Evolutionary conservation across 2,888 invertebrate genomes (phyloP), one percentile per base, ranked within the genome.

Genomic region (Magallana nippona): DNA sequence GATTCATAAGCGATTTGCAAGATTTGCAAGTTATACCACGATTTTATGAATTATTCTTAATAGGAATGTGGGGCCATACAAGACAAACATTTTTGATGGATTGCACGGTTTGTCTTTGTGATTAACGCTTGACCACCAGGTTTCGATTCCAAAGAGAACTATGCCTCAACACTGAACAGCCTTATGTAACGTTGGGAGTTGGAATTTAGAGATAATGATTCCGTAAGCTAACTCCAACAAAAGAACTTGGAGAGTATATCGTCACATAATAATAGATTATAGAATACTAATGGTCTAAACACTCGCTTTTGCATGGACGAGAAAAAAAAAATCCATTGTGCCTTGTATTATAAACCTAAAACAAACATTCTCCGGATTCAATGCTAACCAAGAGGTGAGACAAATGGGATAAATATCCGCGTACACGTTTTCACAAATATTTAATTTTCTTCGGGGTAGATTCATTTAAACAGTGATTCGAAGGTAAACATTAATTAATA

Each of bases 1-100:
- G 79, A 83, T 83, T 83, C 83, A 83, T 56, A 83, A 83, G 83
- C 77, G 81, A 83, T 83, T 81, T 83, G 78, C 63, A 44, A 83
- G 83, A 80, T 81, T 81, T 83, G 62, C 71, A 58, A 78, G 79
- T 58, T 83, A 83, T 83, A 80, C 71, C 71, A 71, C 13, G 5
- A 71, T 27, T 71, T 71, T 32, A 71, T 13, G 32, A 27, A 71
- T 71, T 71, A 71, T 71, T 71, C 27, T 32, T 27, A 22, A 27
- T 27, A 71, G 27, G 71, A 71, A 71, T 71, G 71, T 71, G 71
- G 71, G 5, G 22, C 22, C 13, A 71, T 27, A 15, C 22, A 71
- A 71, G 5, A 32, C 32, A 32, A 71, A 71, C 71, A 71, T 71
- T 71, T 71, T 71, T 27, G 71, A 71, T 71, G 71, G 71, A 11